These are phyloP conservation scores for Naja naja DNA, from an alignment of 2,113 vertebrate species.

Conservation along the genomic window DNA sequence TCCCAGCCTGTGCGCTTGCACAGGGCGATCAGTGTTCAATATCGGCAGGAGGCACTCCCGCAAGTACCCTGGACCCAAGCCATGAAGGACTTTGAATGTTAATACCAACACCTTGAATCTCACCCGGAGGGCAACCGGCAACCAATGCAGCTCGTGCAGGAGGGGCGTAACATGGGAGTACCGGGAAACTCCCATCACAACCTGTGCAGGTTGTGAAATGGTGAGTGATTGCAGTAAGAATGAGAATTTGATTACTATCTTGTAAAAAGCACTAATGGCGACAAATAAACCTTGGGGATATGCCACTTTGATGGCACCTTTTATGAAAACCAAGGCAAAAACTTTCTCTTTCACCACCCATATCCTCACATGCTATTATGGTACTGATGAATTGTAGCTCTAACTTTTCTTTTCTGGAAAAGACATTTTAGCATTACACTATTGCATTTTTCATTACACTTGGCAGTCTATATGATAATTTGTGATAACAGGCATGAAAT, in stretches of 20 bases:
- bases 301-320: not conserved
- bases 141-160: too few relatives aligned
- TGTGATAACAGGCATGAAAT: slow-evolving; percentile 15
- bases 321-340: not conserved
- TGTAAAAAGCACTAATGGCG: not conserved
- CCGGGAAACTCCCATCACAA: too few relatives aligned
- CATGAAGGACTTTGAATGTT: too few relatives aligned
- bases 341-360: not conserved
- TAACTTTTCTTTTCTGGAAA: not conserved
- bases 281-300: not conserved
- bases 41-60: too few relatives aligned
- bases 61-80: too few relatives aligned
- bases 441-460: slow-evolving; percentile 16
- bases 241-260: not conserved
- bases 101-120: too few relatives aligned
- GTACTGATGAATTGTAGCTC: not conserved
- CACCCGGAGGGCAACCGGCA: too few relatives aligned
- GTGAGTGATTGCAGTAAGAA: not conserved
- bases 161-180: too few relatives aligned
- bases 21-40: too few relatives aligned
- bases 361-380: not conserved
- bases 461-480: slow-evolving; percentile 11
- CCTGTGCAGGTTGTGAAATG: too few relatives aligned
- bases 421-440: not conserved
- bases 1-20: too few relatives aligned